Base-by-base conservation (phyloP, 2,797 vertebrate species). In the Hippopotamyrus pictus region DNA sequence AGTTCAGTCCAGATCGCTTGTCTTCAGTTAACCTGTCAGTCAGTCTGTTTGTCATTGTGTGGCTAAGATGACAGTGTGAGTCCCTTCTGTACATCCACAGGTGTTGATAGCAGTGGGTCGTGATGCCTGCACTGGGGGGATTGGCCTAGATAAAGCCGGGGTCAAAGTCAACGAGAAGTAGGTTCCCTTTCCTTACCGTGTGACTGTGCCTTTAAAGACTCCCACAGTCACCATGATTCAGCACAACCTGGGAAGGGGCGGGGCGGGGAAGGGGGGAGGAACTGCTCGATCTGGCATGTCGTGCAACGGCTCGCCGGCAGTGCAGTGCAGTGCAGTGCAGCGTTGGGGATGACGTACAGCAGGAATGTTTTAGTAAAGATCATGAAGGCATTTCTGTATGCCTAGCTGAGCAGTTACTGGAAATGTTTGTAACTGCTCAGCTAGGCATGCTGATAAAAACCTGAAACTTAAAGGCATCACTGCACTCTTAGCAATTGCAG, bases 71-170 rank as follows among this genome's bases (percentile, higher is more conserved):
- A 51, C n/a, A 12, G 22, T 2, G 1, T 17, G 48, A 48, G 22
- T 48, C 44, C 9, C 44, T 51, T 33, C 53, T 89, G 33, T 88
- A 29, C 17, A 51, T 91, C 91, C 54, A 37, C 87, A 99, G 99
- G 97, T 99, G 90, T 93, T 99, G 93, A 94, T 99, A 89, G 98
- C 98, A 0, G 92, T 99, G 88, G 99, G 99, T 44, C 96, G 98
- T 91, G 97, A 99, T 14, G 96, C 98, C 0, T 98, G 98, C 93
- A 99, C 98, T 2, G 97, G 95, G 92, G 97, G 96, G 90, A 96
- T 99, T n/a, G 98, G 98, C 73, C 95, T 99, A 88, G 97, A 98
- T 65, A 97, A 95, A 69, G 94, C 95, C 0, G 98, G 97, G 79
- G 97, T 99, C 92, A 95, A 92, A 91, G 94, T 98, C 91, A 98